phyloP scores from a whole-genome alignment of 2,797 vertebrate genomes.

The Valencia hispanica region DNA sequence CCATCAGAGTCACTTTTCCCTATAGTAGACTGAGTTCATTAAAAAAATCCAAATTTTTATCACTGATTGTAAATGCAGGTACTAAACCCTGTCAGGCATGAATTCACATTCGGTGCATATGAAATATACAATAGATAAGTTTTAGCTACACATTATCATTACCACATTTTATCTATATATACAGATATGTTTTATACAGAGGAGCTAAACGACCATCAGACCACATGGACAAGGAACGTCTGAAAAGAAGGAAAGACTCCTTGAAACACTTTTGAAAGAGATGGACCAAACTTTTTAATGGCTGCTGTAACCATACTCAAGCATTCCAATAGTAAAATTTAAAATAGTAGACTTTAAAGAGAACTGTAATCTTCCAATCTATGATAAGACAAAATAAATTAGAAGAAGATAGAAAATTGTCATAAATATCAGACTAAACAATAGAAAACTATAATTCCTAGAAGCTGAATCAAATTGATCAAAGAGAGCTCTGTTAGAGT shows the following conservation, averaged over 20 bases:
- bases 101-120: background rate
- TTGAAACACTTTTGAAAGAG: background rate
- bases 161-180: too few species aligned
- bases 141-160: too few species aligned
- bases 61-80: background rate
- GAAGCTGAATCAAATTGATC: background rate
- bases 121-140: too few species aligned
- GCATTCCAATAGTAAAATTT: background rate
- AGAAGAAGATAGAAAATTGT: background rate
- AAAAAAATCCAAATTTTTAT: background rate
- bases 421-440: background rate
- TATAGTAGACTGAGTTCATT: background rate
- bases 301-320: background rate
- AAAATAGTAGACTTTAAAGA: background rate
- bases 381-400: background rate
- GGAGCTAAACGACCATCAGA: too few species aligned
- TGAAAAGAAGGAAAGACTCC: background rate
- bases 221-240: background rate
- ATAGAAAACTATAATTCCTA: background rate
- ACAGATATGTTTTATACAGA: too few species aligned
- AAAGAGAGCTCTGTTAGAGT: constrained; percentile 3
- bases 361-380: background rate
- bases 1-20: background rate
- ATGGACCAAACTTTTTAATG: background rate
- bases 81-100: background rate